Percentiles rank a stretch among this genome's conserved stretches.
Evolutionary conservation across 2,888 invertebrate genomes (phyloP).

Genomic region (Stegophylla sp.): DNA sequence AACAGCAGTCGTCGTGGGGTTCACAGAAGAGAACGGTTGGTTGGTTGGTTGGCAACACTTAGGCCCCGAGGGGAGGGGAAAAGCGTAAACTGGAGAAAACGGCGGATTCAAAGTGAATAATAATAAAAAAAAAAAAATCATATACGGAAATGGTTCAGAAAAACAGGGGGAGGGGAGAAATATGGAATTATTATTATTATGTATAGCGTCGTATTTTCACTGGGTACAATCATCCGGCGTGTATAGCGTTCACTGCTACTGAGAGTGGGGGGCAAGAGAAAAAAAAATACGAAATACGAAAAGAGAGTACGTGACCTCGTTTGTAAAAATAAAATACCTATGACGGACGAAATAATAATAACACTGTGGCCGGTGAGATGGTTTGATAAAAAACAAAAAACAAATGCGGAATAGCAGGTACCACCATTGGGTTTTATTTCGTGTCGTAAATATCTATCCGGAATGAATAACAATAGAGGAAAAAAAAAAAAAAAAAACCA

Average conservation of each 20-base stretch:
- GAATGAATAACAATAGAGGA: not conserved
- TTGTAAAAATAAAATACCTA: conserved; percentile 27
- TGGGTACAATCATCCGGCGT: not conserved
- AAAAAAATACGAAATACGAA: conserved; percentile 17
- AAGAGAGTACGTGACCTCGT: conserved; percentile 51
- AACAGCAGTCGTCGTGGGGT: not conserved
- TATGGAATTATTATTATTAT: not conserved
- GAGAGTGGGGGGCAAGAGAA: conserved; percentile 15
- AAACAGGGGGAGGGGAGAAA: too few species aligned
- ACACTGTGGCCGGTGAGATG: not conserved
- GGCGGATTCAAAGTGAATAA: not conserved
- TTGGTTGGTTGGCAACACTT: conserved; percentile 32
- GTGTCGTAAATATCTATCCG: not conserved
- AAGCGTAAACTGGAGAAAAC: conserved; percentile 28
- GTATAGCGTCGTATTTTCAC: conserved; percentile 9
- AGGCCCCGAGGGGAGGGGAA: not conserved
- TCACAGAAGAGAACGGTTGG: conserved; percentile 4
- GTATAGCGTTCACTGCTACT: too few species aligned
- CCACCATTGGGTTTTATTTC: not conserved
- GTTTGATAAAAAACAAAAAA: conserved; percentile 7
- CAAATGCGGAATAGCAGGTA: not conserved
- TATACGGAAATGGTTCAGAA: conserved; percentile 11
- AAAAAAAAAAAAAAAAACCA: not conserved
- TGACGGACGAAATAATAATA: not conserved
- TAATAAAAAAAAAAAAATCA: not conserved